A percentile compares a stretch with the other conserved stretches of the same genome.
These are phyloP conservation scores for Mythimna loreyi DNA, from an alignment of 2,888 invertebrate genomes.

Conservation along the genomic window DNA sequence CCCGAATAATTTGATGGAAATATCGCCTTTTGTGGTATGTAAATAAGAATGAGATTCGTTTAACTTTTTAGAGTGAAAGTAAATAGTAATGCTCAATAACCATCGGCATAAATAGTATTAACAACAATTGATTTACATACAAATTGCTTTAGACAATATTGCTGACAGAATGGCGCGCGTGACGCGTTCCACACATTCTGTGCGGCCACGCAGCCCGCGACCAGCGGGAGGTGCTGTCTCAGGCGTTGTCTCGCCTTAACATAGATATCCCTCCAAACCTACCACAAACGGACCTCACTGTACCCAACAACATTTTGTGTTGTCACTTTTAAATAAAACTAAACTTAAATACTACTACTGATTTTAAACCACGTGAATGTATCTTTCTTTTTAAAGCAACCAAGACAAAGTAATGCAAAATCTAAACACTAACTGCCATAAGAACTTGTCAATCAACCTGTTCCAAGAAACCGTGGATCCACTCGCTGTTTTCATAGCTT, in stretches of 20 bases:
- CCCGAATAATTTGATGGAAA: slow-evolving; percentile 45
- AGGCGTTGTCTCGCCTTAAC: not conserved
- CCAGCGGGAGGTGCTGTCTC: not conserved
- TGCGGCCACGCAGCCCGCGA: slow-evolving; percentile 69
- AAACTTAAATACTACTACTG: too few species aligned
- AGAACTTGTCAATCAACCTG: not conserved
- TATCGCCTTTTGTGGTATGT: slow-evolving; percentile 61
- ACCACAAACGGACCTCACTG: too few species aligned
- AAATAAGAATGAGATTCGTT: slow-evolving; percentile 70
- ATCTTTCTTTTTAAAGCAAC: too few species aligned
- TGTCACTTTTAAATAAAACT: too few species aligned
- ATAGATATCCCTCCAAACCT: too few species aligned
- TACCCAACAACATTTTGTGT: too few species aligned
- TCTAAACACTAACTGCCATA: too few species aligned
- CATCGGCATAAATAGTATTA: slow-evolving; percentile 90
- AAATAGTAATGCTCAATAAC: slow-evolving; percentile 89
- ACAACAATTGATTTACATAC: slow-evolving; percentile 91
- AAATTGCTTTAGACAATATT: slow-evolving; percentile 91
- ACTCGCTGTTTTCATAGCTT: slow-evolving; percentile 69
- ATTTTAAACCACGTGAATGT: too few species aligned
- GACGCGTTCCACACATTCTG: slow-evolving; percentile 82
- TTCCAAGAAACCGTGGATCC: not conserved
- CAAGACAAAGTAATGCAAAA: too few species aligned
- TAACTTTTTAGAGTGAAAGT: slow-evolving; percentile 76
- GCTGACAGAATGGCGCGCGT: slow-evolving; percentile 89